Conservation (phyloP, 1,140 invertebrate species). For the Akabosia matsudoensis region DNA sequence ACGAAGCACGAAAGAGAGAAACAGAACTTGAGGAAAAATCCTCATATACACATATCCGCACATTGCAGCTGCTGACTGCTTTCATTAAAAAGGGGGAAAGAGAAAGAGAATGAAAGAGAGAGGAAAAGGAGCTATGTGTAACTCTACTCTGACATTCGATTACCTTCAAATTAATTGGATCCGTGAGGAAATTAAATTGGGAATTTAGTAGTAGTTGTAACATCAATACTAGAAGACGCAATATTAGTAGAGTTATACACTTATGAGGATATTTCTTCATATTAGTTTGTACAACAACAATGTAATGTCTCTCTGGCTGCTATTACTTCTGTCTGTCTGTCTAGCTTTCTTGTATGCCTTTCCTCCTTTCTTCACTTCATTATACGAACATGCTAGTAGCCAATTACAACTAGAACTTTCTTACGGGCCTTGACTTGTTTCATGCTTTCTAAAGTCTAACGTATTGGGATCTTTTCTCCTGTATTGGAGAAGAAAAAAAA, state of each 20-base stretch:
- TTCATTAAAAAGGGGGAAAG: conserved; percentile 24
- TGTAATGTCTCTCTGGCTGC: not conserved
- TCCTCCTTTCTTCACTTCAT: no score
- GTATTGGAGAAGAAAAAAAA: no score
- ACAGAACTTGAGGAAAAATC: conserved; percentile 12
- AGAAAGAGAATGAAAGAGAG: conserved; percentile 19
- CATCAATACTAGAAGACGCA: conserved; percentile 10
- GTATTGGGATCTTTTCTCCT: no score
- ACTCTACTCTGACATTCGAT: conserved; percentile 24
- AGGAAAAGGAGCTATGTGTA: conserved; percentile 24
- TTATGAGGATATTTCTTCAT: not conserved
- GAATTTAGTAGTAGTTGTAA: conserved; percentile 22
- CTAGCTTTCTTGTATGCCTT: no score
- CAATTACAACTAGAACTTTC: no score
- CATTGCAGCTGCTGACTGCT: conserved; percentile 24
- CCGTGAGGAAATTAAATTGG: conserved; percentile 24
- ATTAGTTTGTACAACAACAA: not conserved
- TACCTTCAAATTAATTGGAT: conserved; percentile 25
- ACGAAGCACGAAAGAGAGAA: not conserved
- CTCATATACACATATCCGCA: conserved; percentile 18
- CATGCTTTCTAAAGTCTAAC: no score
- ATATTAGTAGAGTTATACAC: not conserved
- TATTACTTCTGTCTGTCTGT: not conserved
- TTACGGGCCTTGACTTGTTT: no score
- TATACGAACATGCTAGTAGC: no score